Evolutionary conservation across 1,140 invertebrate genomes (phyloP), one percentile per base, ranked within the genome.

Genomic region (Drosophila grimshawi): DNA sequence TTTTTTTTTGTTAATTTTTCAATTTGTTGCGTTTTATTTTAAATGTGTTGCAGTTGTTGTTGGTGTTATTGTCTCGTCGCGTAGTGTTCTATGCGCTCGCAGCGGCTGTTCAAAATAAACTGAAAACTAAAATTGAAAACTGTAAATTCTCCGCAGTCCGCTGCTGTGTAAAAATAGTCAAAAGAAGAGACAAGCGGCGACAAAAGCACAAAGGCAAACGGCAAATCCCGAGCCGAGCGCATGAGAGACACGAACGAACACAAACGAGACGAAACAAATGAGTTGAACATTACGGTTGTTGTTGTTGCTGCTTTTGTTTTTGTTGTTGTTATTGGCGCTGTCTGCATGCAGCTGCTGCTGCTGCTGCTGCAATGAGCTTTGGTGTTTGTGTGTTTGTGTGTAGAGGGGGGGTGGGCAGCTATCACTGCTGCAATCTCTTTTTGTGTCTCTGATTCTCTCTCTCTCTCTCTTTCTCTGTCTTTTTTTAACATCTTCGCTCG

Each of bases 61-160:
- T 60, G 5, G 11, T 49, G 10, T 7, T 33, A 43, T 51, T 55
- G 51, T 10, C 67, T 75, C 80, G 70, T 72, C 59, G 78, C 78
- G 82, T 57, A 35, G 37, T 41, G 53, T 88, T 88, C 80, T 89
- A 74, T 89, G 85, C 80, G 73, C 75, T 85, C 85, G 85, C 69
- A 72, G 78, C 85, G 85, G 61, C 72, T 81, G 85, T 75, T 89
- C 81, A 89, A 89, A 89, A 89, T 89, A 85, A 89, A 89, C 85
- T 89, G 63, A 72, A 72, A 59, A 66, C 51, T 43, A 43, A 43
- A 43, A n/a, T 43, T 46, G n/a, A 30, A 48, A 78, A 89, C 80
- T 57, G 75, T 67, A 60, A 75, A 76, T 89, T 89, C 75, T 85
- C 48, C 69, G 60, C 85, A 52, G 32, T 60, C 56, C 62, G 77